Conservation (phyloP, 2,888 invertebrate genomes). For the Ctenicera cuprea region DNA sequence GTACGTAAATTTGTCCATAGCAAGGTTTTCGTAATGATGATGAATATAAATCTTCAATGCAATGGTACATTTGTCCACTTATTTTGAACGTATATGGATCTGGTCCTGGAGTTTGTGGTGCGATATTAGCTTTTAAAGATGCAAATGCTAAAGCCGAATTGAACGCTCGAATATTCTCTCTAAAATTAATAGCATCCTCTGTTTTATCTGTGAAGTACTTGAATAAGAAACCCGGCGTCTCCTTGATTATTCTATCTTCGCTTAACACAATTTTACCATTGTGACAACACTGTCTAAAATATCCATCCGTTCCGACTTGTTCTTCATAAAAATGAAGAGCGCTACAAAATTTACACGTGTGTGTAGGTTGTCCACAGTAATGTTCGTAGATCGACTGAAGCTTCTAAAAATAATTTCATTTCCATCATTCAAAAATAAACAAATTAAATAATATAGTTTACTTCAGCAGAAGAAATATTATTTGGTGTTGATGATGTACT, state of each 20-base stretch:
- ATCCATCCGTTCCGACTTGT: too few relatives aligned
- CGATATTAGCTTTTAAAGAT: neutral
- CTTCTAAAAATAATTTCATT: too few relatives aligned
- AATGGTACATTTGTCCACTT: slow-evolving; percentile 5
- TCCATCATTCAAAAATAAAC: too few relatives aligned
- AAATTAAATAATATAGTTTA: too few relatives aligned
- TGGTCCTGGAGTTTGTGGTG: neutral
- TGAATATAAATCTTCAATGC: neutral
- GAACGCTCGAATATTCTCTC: neutral
- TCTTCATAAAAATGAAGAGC: neutral
- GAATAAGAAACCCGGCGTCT: neutral
- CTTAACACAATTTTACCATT: too few relatives aligned
- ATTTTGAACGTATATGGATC: neutral
- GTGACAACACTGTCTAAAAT: too few relatives aligned
- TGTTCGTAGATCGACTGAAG: neutral
- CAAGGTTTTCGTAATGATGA: neutral
- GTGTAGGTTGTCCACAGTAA: neutral
- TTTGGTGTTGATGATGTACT: too few relatives aligned
- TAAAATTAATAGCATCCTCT: neutral
- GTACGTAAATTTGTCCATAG: neutral
- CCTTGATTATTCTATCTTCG: too few relatives aligned
- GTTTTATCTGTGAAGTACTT: neutral
- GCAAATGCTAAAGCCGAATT: neutral
- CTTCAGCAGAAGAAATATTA: too few relatives aligned
- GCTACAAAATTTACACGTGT: neutral